Base-by-base conservation (phyloP, 2,888 invertebrate species). In the Monoplex corrugatus region DNA sequence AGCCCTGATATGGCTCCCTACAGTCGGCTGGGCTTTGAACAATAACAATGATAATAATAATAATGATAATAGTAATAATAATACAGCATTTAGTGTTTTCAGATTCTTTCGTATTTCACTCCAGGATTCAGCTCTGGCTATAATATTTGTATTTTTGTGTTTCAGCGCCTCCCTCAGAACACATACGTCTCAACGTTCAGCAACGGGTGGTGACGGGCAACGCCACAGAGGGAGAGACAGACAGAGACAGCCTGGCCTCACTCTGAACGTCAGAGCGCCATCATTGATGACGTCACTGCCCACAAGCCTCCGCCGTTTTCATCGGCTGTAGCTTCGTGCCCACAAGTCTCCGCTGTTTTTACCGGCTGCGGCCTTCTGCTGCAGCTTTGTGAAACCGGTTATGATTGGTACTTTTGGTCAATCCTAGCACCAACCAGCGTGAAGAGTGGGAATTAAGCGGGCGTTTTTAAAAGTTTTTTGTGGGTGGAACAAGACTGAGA, bases 211-310 rank as follows among this genome's bases (percentile, higher is more conserved):
- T 87, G 23, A 91, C 92, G n/a, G 90, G 92, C 0, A 92, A 92
- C 0, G 91, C 91, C 32, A 92, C 92, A n/a, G 91, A 91, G 32
- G 92, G 92, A 0, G 94, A 94, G 82, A 93, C 93, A 28, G 94
- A 94, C 89, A 91, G 93, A 89, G 94, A 94, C 90, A 94, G 94
- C 89, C 91, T 94, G 86, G 93, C 94, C 19, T 94, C 94, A 16
- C 91, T 94, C 87, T 93, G 80, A 86, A 43, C 44, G 19, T n/a
- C n/a, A n/a, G n/a, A n/a, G n/a, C n/a, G 82, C 82, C 23, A 43
- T 2, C 38, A 19, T 35, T 43, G 23, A 10, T 23, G 32, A 72
- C 82, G 0, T 35, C 82, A 32, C n/a, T 38, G 43, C 43, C 43
- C 23, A 40, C 80, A 3, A 23, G n/a, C 72, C 1, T 13, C 40